Evolutionary conservation across 2,113 vertebrate genomes (phyloP).

Genomic region (Gobio gobio): DNA sequence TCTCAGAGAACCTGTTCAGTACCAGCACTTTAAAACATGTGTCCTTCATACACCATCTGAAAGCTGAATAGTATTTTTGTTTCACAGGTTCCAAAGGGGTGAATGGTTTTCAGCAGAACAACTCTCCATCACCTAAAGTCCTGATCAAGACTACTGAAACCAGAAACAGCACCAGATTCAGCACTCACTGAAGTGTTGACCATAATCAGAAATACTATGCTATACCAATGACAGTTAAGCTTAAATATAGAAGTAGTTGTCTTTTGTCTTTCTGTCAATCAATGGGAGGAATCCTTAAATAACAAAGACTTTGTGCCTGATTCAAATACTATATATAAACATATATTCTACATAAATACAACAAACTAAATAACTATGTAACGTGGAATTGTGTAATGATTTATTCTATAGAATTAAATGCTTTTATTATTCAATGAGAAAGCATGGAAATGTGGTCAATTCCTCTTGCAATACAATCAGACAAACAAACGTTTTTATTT

Average conservation of each 20-base stretch:
- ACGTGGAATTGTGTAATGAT: background rate
- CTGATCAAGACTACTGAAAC: slow-evolving; percentile 78
- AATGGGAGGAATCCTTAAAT: background rate
- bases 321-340: background rate
- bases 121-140: slow-evolving; percentile 71
- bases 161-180: slow-evolving; percentile 72
- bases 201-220: background rate
- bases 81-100: slow-evolving; percentile 65
- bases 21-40: background rate
- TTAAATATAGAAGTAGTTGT: slow-evolving; percentile 16
- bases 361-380: background rate
- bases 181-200: slow-evolving; percentile 60
- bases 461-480: background rate
- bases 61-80: background rate
- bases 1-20: background rate
- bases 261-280: slow-evolving; percentile 10
- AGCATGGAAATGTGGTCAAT: background rate
- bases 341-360: background rate
- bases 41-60: background rate
- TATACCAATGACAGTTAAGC: background rate
- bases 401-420: background rate
- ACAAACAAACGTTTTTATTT: no score
- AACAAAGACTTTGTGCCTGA: background rate
- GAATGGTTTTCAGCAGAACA: slow-evolving; percentile 66
- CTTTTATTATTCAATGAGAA: background rate